Evolutionary conservation across 2,113 vertebrate genomes (phyloP), one percentile per base, ranked within the genome.

Genomic region (Phalacrocorax carbo): DNA sequence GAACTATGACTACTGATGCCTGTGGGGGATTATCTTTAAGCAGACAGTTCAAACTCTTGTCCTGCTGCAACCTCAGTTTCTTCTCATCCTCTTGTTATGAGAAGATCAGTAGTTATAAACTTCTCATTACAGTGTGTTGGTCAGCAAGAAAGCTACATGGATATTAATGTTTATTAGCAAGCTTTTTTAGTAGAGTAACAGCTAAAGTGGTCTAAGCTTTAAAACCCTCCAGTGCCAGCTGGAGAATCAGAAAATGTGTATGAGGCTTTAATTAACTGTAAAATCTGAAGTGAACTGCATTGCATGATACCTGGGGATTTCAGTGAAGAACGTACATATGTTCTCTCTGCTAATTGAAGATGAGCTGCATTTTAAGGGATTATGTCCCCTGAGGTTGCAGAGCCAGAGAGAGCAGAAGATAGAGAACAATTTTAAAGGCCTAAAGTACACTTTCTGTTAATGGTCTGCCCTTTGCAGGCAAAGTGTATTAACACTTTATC

Each of bases 271-370:
- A 98, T 98, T 98, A 98, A 98, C 97, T 98, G 93, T 96, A 97
- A 98, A 98, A 92, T 92, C 81, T 55, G 94, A 95, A 98, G 95
- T 96, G 97, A 98, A 95, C 96, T 95, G 58, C 84, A 90, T 81
- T 77, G 96, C 82, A 57, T 1, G 64, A 95, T 98, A 98, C 98
- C 98, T 98, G 93, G 97, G 97, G 98, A 98, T 98, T 98, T 98
- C 97, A 97, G 97, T 97, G 97, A 98, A 97, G 94, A 97, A 91
- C 71, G 17, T 98, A 92, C 97, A 98, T 98, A 98, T 98, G 98
- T 97, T 98, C 97, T 97, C 95, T 95, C 89, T 95, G 91, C 96
- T 98, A 98, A 98, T 97, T 98, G 98, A 98, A 97, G 96, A 98
- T 98, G 97, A 98, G 90, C 75, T 98, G 97, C 96, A 96, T 97